phyloP scores from a whole-genome alignment of 2,888 invertebrate species.

The Nasonovia ribisnigri region DNA sequence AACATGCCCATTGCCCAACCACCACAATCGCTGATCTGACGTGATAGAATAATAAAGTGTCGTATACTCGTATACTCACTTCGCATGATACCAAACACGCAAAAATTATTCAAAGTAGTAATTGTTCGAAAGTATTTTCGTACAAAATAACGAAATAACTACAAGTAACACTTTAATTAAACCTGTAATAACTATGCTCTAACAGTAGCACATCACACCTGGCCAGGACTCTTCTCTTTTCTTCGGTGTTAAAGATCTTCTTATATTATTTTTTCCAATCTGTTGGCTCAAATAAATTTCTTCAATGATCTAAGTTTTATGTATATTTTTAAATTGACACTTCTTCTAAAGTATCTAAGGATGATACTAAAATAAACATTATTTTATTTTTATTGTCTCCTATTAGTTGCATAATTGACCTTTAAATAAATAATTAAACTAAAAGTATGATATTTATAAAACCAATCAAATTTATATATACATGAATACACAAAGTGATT shows the following conservation, averaged over 20 bases:
- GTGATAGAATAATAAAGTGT: too few relatives aligned
- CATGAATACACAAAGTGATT: neutral
- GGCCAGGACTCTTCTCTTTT: too few relatives aligned
- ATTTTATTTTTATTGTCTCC: neutral
- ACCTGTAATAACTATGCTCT: neutral
- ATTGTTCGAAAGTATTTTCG: too few relatives aligned
- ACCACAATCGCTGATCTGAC: too few relatives aligned
- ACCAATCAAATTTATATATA: neutral
- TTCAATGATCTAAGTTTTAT: neutral
- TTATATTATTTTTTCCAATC: neutral
- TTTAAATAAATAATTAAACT: neutral
- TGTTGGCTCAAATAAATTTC: neutral
- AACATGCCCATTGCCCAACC: too few relatives aligned
- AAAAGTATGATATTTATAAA: neutral
- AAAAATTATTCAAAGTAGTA: neutral
- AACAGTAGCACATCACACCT: neutral
- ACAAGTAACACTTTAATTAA: neutral
- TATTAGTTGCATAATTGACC: neutral
- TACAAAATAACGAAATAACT: neutral
- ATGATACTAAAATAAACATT: neutral
- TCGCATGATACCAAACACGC: neutral
- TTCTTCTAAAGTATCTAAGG: neutral
- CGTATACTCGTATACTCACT: neutral
- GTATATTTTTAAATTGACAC: neutral
- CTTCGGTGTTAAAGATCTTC: neutral